phyloP scores from a whole-genome alignment of 2,888 invertebrate genomes.

The Pecten maximus region DNA sequence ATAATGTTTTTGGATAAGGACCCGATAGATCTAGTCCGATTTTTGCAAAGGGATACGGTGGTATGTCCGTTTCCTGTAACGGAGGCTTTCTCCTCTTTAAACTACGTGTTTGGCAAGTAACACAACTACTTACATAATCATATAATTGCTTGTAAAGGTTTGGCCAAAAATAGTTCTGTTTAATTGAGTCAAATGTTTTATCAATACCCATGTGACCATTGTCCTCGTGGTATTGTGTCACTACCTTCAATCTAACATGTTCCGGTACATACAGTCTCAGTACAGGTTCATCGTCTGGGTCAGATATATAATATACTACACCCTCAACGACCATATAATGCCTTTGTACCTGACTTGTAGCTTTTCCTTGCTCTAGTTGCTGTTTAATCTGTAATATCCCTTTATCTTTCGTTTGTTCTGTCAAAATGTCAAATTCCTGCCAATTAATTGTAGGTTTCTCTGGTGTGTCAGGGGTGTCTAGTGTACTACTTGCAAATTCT shows the following conservation, averaged over 20 bases:
- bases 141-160: constrained; percentile 30
- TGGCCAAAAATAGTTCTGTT: too few relatives aligned
- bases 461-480: neutral
- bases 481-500: neutral
- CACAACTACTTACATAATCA: constrained; percentile 41
- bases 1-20: constrained; percentile 51
- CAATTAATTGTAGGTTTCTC: neutral
- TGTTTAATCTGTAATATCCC: neutral
- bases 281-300: constrained; percentile 44
- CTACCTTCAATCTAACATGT: neutral
- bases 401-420: constrained; percentile 45
- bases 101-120: constrained; percentile 48
- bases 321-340: constrained; percentile 42
- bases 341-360: neutral
- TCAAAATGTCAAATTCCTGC: constrained; percentile 22
- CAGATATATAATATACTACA: constrained; percentile 48
- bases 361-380: constrained; percentile 24
- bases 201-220: too few relatives aligned
- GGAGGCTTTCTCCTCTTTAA: constrained; percentile 49
- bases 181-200: constrained; percentile 40
- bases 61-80: constrained; percentile 57
- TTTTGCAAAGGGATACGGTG: constrained; percentile 57
- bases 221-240: constrained; percentile 46
- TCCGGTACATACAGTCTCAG: constrained; percentile 44
- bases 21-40: constrained; percentile 51